phyloP scores from a whole-genome alignment of 2,113 vertebrate genomes.

The Peromyscus leucopus region DNA sequence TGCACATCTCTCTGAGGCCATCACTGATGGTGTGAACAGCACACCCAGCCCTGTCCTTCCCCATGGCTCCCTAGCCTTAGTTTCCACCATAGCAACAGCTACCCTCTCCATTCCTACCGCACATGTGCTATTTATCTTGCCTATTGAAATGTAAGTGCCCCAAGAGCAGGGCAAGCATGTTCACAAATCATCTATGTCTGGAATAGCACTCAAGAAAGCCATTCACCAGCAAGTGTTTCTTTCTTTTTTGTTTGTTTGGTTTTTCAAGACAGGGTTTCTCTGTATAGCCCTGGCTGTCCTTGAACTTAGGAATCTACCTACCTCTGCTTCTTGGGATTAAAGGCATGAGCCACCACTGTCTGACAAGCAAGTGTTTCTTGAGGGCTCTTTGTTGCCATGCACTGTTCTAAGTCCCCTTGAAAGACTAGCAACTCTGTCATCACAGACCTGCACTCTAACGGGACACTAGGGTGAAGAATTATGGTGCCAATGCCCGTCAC shows the following conservation, averaged over 20 bases:
- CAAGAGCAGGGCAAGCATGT: fast-evolving
- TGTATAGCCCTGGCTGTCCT: background rate
- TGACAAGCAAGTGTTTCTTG: background rate
- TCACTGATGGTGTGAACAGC: background rate
- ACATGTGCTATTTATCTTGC: background rate
- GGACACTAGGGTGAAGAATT: background rate
- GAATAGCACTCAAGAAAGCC: background rate
- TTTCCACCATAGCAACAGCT: background rate
- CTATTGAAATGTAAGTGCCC: background rate
- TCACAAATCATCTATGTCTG: background rate
- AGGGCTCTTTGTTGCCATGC: background rate
- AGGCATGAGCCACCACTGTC: background rate
- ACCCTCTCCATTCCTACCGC: background rate
- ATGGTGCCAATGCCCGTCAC: fast-evolving
- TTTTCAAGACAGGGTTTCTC: background rate
- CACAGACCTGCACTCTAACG: background rate
- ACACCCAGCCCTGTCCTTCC: background rate
- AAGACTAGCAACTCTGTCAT: background rate
- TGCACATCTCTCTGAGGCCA: background rate
- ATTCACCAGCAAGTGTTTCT: background rate
- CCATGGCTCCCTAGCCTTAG: background rate
- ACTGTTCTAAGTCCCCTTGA: background rate
- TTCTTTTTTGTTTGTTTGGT: background rate
- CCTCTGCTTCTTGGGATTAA: background rate
- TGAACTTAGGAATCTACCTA: background rate